These are phyloP conservation scores for Nebria salina DNA, from an alignment of 2,888 invertebrate genomes.

Conservation along the genomic window DNA sequence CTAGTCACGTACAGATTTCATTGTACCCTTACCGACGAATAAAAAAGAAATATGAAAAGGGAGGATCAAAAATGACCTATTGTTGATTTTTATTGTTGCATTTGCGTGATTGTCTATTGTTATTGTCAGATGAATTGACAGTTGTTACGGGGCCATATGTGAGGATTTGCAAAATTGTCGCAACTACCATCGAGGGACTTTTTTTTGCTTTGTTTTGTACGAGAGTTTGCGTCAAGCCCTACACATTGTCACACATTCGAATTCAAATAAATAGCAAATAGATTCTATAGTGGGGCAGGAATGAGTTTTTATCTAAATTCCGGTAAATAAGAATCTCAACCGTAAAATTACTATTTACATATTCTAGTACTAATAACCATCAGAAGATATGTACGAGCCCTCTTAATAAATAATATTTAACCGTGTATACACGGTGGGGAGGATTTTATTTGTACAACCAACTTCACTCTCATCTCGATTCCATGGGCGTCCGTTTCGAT, in stretches of 20 bases:
- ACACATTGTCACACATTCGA: neutral
- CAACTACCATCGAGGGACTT: neutral
- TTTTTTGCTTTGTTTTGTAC: neutral
- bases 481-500: slow-evolving; percentile 1
- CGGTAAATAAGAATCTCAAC: neutral
- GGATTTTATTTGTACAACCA: neutral
- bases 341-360: neutral
- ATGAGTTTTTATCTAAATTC: neutral
- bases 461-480: slow-evolving; percentile 1
- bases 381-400: neutral
- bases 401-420: neutral
- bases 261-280: neutral
- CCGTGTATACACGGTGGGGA: neutral
- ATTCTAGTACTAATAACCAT: neutral
- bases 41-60: neutral
- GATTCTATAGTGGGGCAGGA: no score
- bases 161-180: neutral
- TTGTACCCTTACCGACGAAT: neutral
- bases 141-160: neutral
- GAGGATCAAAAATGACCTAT: neutral
- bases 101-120: neutral
- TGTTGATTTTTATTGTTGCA: neutral
- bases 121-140: neutral
- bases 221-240: neutral
- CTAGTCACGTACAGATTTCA: slow-evolving; percentile 17